Evolutionary conservation across 2,888 invertebrate genomes (phyloP), one percentile per base, ranked within the genome.

Genomic region (Dusona sp.): DNA sequence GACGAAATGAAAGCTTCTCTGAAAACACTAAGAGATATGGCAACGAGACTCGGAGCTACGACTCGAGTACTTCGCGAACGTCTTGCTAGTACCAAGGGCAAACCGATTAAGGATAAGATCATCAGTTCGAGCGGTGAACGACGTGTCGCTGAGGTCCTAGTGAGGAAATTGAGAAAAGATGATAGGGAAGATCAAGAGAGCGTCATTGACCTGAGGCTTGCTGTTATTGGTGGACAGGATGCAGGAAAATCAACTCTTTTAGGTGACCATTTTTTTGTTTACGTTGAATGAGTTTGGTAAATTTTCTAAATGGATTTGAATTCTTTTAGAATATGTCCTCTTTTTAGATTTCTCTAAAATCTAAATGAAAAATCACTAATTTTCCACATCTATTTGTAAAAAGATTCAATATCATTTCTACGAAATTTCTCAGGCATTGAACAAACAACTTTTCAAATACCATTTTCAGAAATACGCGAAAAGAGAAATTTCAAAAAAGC

Each of bases 191-290:
- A 98, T 88, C 97, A 98, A 91, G 97, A 98, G 91, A 98, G 97
- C 88, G 92, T 93, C 81, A 97, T 98, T 74, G 99, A 99, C 93
- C 95, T 99, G 65, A 95, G 99, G 79, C 96, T 99, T 6, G 99
- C 99, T 0, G 99, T 99, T 48, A 96, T 99, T 93, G 99, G 99
- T 0, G 98, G 98, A 89, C 98, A 98, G 89, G 99, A 99, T 94
- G 98, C 98, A 1, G 99, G 99, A n/a, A 99, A 99, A 94, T 99
- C 99, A 8, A 99, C 99, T 0, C 95, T 99, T 48, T 95, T 99
- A 45, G 94, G 94, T 93, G 89, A 89, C 36, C 57, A 65, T 33
- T 8, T 33, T 3, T 19, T 9, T 45, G 1, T 16, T 68, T 68
- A 9, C 8, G n/a, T n/a, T n/a, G n/a, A n/a, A n/a, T n/a, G 67